phyloP scores from a whole-genome alignment of 2,113 vertebrate genomes.

The Spheniscus mendiculus region DNA sequence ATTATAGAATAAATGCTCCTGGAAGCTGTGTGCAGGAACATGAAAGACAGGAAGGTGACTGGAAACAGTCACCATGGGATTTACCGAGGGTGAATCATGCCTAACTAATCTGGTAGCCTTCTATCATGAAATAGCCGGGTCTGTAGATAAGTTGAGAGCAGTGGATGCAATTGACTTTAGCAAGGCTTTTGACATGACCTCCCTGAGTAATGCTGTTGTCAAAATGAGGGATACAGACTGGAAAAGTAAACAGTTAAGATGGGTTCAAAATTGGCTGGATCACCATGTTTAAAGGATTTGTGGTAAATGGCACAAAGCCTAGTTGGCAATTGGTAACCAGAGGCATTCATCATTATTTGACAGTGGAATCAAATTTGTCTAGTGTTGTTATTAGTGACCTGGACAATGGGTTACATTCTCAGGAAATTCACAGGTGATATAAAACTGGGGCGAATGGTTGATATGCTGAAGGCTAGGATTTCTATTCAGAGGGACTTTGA shows the following conservation, averaged over 20 bases:
- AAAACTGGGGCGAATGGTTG: neutral
- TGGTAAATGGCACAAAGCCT: neutral
- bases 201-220: neutral
- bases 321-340: neutral
- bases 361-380: neutral
- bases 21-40: neutral
- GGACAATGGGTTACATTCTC: neutral
- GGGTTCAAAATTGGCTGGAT: neutral
- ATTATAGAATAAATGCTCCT: neutral
- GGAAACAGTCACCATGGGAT: neutral
- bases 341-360: neutral
- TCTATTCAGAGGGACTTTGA: neutral
- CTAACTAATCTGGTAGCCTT: neutral
- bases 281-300: neutral
- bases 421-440: neutral
- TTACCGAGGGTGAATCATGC: neutral
- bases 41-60: neutral
- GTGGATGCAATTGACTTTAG: neutral
- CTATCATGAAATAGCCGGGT: neutral
- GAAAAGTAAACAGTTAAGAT: neutral
- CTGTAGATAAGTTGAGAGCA: neutral
- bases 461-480: neutral
- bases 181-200: neutral
- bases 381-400: neutral
- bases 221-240: neutral